These are phyloP conservation scores for Sarcophaga variegata DNA, from an alignment of 2,888 invertebrate genomes.

Conservation along the genomic window DNA sequence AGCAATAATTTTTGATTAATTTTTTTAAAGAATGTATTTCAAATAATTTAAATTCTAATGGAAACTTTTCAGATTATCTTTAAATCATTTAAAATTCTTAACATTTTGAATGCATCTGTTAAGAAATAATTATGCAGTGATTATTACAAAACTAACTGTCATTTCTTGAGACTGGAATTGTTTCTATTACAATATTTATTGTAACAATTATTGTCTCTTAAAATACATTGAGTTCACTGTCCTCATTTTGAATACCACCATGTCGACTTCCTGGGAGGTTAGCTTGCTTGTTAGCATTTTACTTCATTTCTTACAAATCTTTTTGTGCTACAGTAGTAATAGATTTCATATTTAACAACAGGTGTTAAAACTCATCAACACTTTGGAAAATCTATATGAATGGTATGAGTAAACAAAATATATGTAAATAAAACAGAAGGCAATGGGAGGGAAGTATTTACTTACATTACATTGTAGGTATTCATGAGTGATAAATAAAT, in stretches of 20 bases:
- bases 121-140: background rate
- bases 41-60: background rate
- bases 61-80: background rate
- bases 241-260: slow-evolving; percentile 4
- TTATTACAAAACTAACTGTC: background rate
- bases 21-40: too few relatives aligned
- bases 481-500: too few relatives aligned
- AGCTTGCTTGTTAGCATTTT: slow-evolving; percentile 25
- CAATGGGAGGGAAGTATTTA: background rate
- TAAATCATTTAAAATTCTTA: background rate
- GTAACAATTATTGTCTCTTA: slow-evolving; percentile 19
- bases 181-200: slow-evolving; percentile 8
- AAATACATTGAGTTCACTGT: slow-evolving; percentile 26
- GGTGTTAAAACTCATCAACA: slow-evolving; percentile 39
- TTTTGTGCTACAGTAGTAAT: slow-evolving; percentile 53
- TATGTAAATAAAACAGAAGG: background rate
- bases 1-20: too few relatives aligned
- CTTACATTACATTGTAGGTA: too few relatives aligned
- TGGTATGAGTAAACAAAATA: too few relatives aligned
- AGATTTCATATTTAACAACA: slow-evolving; percentile 4
- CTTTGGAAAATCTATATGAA: background rate
- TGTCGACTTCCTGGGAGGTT: slow-evolving; percentile 36
- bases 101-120: too few relatives aligned
- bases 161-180: background rate
- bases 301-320: slow-evolving; percentile 32